phyloP scores from a whole-genome alignment of 2,888 invertebrate species.

The Chesias legatella region DNA sequence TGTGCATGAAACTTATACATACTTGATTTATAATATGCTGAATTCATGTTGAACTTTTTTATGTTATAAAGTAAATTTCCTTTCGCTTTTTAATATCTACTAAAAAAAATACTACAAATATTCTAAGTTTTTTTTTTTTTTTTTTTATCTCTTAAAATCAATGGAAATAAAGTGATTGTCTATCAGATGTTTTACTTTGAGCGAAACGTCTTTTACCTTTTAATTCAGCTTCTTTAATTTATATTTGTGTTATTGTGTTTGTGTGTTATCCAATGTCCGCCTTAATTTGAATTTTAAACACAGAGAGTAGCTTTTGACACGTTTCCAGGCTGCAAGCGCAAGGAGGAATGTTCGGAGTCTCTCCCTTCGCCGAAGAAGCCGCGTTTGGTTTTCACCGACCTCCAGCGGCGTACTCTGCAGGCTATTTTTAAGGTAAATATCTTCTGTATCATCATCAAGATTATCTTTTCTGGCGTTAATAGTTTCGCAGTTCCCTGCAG shows the following conservation, averaged over 20 bases:
- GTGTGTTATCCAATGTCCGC: background rate
- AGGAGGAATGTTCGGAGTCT: conserved; percentile 94
- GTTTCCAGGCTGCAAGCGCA: conserved; percentile 93
- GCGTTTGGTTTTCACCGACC: conserved; percentile 99
- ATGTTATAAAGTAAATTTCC: too few relatives aligned
- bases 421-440: conserved; percentile 97
- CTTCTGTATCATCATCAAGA: background rate
- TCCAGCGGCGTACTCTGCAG: conserved; percentile 99
- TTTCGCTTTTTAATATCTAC: too few relatives aligned
- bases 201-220: background rate
- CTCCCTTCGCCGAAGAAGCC: conserved; percentile 98
- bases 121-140: too few relatives aligned
- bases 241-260: background rate
- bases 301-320: conserved; percentile 24
- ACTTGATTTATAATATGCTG: too few relatives aligned
- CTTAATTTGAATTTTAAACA: conserved; percentile 13
- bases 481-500: too few relatives aligned
- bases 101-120: too few relatives aligned
- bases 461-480: background rate
- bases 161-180: too few relatives aligned
- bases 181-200: too few relatives aligned
- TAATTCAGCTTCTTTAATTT: background rate
- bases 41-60: too few relatives aligned
- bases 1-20: too few relatives aligned
- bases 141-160: too few relatives aligned